These are phyloP conservation scores for Coturnix japonica DNA, from an alignment of 2,113 vertebrate genomes.

Conservation along the genomic window DNA sequence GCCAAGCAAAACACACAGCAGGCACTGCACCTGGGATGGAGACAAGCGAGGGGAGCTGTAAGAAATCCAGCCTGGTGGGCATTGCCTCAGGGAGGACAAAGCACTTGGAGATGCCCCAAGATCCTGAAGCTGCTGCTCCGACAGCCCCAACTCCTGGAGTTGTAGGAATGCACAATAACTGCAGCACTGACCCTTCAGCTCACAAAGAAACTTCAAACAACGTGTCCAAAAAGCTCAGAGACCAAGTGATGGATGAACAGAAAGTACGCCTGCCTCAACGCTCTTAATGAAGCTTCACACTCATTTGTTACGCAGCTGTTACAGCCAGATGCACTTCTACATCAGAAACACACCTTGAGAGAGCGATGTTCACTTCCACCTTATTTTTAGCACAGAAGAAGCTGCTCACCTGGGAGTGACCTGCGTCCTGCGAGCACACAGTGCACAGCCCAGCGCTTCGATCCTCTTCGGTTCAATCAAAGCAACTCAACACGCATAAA, in stretches of 20 bases:
- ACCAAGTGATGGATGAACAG: background rate
- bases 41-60: background rate
- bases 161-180: background rate
- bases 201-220: slow-evolving; percentile 13
- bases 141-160: background rate
- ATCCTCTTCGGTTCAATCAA: slow-evolving; percentile 5
- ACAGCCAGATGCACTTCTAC: background rate
- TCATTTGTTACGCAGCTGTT: slow-evolving; percentile 21
- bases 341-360: background rate
- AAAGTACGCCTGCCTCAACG: background rate
- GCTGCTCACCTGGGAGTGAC: background rate
- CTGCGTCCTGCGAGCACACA: background rate
- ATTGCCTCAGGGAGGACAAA: background rate
- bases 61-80: fast-evolving
- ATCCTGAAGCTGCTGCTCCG: fast-evolving
- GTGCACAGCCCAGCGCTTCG: background rate
- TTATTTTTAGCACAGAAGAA: background rate
- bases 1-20: background rate
- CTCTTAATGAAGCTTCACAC: background rate
- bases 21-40: fast-evolving
- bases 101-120: background rate
- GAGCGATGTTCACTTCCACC: background rate
- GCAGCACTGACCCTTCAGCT: background rate
- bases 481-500: background rate
- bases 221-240: background rate